Percentiles rank a stretch among this genome's conserved stretches.
phyloP scores from a whole-genome alignment of 2,888 invertebrate species.

The Drosophila mettleri region DNA sequence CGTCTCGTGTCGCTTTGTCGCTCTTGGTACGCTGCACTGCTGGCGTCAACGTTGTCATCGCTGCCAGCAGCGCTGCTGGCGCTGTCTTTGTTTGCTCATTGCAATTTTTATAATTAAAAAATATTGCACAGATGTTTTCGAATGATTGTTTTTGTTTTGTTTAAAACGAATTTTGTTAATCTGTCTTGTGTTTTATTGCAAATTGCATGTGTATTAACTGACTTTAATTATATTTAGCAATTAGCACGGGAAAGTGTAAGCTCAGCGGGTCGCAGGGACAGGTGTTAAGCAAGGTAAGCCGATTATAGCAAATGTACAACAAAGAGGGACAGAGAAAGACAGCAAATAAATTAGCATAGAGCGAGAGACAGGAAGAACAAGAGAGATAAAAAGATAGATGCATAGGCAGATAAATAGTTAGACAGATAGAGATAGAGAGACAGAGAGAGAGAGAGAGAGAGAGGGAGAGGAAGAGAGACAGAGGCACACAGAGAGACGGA shows the following conservation, averaged over 20 bases:
- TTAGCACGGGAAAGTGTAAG: conserved; percentile 19
- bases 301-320: conserved; percentile 4
- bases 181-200: conserved; percentile 6
- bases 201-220: conserved; percentile 9
- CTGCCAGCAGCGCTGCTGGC: not conserved
- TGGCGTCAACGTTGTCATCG: not conserved
- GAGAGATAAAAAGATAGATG: not conserved
- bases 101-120: conserved; percentile 22
- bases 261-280: not conserved
- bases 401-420: not conserved
- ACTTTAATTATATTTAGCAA: conserved; percentile 25
- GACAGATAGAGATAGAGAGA: not conserved
- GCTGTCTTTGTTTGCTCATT: conserved; percentile 14
- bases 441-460: not conserved
- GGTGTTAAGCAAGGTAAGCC: not conserved
- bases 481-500: not conserved
- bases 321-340: not conserved
- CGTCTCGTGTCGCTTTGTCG: not conserved
- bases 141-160: conserved; percentile 1
- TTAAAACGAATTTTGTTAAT: not conserved
- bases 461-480: not conserved
- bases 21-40: not conserved
- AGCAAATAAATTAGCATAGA: no score
- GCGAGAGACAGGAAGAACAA: not conserved
- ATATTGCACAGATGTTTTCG: conserved; percentile 30